A percentile compares a stretch with the other conserved stretches of the same genome.
Conservation (phyloP, 2,113 vertebrate genomes). For the Engystomops pustulosus region DNA sequence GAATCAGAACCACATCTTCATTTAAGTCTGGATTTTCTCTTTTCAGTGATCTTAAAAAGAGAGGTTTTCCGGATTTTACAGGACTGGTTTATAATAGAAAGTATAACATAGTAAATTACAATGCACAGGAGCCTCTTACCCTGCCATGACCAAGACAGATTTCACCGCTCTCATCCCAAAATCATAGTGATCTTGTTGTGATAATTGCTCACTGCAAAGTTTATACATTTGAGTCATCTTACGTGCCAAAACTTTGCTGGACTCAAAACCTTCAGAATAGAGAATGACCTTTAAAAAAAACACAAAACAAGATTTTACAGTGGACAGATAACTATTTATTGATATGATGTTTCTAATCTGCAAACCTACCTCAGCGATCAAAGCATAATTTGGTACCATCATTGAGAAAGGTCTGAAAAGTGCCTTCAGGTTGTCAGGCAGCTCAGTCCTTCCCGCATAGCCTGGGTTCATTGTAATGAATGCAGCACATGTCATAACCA, state of each 20-base stretch:
- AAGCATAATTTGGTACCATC: conserved; percentile 90
- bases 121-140: conserved; percentile 69
- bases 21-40: conserved; percentile 79
- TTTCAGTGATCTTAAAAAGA: conserved; percentile 78
- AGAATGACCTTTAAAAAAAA: conserved; percentile 76
- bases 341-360: too few species aligned
- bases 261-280: conserved; percentile 87
- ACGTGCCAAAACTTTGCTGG: conserved; percentile 81
- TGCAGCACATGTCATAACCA: conserved; percentile 85
- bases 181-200: conserved; percentile 86
- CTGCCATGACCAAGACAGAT: conserved; percentile 86
- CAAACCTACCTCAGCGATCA: conserved; percentile 83
- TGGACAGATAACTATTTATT: background rate
- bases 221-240: conserved; percentile 91
- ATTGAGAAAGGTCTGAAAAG: conserved; percentile 88
- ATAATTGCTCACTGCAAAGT: conserved; percentile 86
- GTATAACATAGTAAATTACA: background rate
- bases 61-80: too few species aligned
- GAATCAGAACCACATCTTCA: conserved; percentile 85
- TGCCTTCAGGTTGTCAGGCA: conserved; percentile 88
- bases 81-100: too few species aligned
- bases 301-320: background rate
- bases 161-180: conserved; percentile 89
- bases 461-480: conserved; percentile 93
- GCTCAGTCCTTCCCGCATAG: conserved; percentile 85